Base-by-base conservation (phyloP, 2,113 vertebrate species). In the Myotis brandtii region DNA sequence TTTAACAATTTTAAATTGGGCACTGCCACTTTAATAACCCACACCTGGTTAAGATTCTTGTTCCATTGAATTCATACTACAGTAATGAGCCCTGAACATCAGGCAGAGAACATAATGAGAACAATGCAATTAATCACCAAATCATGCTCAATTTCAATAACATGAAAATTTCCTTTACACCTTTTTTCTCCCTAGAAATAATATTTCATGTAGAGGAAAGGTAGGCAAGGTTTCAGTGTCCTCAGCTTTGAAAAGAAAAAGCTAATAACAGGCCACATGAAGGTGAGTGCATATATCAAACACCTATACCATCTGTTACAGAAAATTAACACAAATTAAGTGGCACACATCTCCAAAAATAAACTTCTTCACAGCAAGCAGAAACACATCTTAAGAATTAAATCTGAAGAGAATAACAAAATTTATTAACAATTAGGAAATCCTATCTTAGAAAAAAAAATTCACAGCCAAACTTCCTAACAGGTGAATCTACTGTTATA, bases 251-350 rank as follows among this genome's bases (percentile, higher is more conserved):
- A 66, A 56, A 96, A 94, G 97, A 92, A 95, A 97, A 98, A 90
- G 7, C 96, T 97, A 97, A 97, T 97, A 98, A 97, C 98, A 98
- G 97, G 93, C 98, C 96, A 98, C n/a, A 10, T 96, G 96, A 98
- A 98, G 98, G 97, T 98, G 97, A 98, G 96, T 97, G 80, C 97
- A 98, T 98, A 98, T 98, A 98, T 98, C 98, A 98, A 98, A 98
- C 97, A 97, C 97, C 93, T 97, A 89, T 97, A 92, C 98, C 98
- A 97, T 98, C 98, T 98, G 98, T 97, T 98, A 98, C 62, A 98
- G 95, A 97, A 98, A 98, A 97, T 98, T 98, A 98, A 97, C 80
- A 59, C 94, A 88, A 97, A 98, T 98, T 98, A 98, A 97, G 95
- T 98, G 97, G 96, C 93, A 95, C 91, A 92, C 96, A 97, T 97